Percentiles rank a stretch among this genome's conserved stretches.
phyloP scores from a whole-genome alignment of 2,113 vertebrate species.

The chimpanzee (Pan troglodytes) region DNA sequence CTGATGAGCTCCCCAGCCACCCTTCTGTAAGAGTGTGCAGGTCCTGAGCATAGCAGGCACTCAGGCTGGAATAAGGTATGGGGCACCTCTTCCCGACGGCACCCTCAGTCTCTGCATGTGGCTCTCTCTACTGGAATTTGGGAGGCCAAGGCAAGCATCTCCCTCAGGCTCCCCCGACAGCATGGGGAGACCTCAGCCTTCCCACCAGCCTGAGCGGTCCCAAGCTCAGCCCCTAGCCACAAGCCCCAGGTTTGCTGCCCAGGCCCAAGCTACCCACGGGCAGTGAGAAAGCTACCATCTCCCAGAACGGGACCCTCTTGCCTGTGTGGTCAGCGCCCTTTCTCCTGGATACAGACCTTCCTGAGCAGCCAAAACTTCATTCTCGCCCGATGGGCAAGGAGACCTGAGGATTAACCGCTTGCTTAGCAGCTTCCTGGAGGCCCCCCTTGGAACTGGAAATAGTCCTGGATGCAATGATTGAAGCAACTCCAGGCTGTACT shows the following conservation, averaged over 20 bases:
- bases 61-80: too few species aligned
- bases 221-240: neutral
- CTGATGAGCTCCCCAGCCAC: neutral
- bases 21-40: neutral
- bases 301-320: neutral
- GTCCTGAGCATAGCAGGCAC: neutral
- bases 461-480: too few species aligned
- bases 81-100: neutral
- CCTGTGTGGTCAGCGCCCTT: neutral
- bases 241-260: neutral
- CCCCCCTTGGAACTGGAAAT: neutral
- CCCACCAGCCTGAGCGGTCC: neutral
- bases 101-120: neutral
- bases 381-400: neutral
- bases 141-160: neutral
- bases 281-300: neutral
- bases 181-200: neutral
- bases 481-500: rapidly evolving
- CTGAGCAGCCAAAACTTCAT: neutral
- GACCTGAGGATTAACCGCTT: neutral
- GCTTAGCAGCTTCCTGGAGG: neutral
- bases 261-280: neutral
- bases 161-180: neutral
- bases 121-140: too few species aligned
- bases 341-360: neutral